Conservation (phyloP, 2,113 vertebrate species). For the Lonchura striata region DNA sequence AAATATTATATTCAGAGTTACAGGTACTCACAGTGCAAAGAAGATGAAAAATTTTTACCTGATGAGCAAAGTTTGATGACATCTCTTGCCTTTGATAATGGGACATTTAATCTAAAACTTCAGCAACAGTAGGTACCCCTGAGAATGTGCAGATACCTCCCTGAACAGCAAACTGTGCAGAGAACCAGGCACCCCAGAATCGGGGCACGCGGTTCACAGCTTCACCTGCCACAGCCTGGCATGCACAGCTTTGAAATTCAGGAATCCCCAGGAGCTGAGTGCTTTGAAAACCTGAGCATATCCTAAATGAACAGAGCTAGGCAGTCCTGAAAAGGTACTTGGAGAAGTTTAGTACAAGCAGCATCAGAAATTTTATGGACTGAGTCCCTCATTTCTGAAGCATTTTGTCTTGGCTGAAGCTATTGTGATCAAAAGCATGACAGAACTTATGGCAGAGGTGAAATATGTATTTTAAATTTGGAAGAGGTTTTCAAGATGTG, state of each 20-base stretch:
- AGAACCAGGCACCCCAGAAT: neutral
- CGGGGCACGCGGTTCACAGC: accelerated
- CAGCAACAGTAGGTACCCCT: neutral
- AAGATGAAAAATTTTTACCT: neutral
- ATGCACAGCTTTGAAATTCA: neutral
- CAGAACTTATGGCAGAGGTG: neutral
- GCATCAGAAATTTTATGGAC: neutral
- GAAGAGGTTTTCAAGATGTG: constrained; percentile 13
- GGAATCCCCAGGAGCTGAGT: neutral
- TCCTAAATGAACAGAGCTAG: neutral
- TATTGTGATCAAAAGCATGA: neutral
- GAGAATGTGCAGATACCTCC: neutral
- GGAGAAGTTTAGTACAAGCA: neutral
- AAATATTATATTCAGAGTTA: neutral
- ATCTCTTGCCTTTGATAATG: neutral
- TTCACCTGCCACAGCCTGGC: neutral
- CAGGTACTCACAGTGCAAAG: neutral
- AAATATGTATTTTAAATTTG: neutral
- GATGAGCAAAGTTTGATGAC: neutral
- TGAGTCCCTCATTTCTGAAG: neutral
- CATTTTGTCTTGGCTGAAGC: neutral
- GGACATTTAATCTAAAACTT: neutral
- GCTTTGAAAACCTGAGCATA: neutral
- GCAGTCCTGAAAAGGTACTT: neutral
- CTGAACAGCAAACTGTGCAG: neutral